These are phyloP conservation scores for Thereva unica DNA, from an alignment of 2,888 invertebrate genomes.

Conservation along the genomic window DNA sequence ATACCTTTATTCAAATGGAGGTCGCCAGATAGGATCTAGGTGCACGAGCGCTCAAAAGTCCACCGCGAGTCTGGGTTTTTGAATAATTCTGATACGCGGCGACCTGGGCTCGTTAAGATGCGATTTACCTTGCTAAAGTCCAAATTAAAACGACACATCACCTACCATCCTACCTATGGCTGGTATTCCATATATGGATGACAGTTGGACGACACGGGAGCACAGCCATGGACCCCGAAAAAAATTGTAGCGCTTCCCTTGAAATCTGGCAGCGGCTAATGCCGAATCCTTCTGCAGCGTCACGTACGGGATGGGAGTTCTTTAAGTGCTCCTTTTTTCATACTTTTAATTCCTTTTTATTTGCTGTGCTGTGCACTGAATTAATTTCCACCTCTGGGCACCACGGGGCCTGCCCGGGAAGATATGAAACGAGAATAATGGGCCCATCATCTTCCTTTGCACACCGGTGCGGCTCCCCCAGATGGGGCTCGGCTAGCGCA, in stretches of 20 bases:
- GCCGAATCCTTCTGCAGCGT: slow-evolving; percentile 38
- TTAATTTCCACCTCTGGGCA: slow-evolving; percentile 40
- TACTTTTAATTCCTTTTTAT: slow-evolving; percentile 35
- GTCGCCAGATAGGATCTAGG: slow-evolving; percentile 19
- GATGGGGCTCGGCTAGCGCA: not conserved
- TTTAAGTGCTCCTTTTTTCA: slow-evolving; percentile 31
- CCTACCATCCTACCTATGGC: slow-evolving; percentile 4
- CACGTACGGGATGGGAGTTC: slow-evolving; percentile 36
- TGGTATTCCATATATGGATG: not conserved
- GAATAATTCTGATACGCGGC: not conserved
- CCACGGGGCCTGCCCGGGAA: not conserved
- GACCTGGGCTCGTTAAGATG: slow-evolving; percentile 23
- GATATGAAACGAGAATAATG: slow-evolving; percentile 21
- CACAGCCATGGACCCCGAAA: slow-evolving; percentile 19
- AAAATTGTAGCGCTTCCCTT: not conserved
- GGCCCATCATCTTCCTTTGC: slow-evolving; percentile 1
- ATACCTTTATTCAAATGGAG: slow-evolving; percentile 36
- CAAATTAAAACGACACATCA: slow-evolving; percentile 21
- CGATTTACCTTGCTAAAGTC: slow-evolving; percentile 21
- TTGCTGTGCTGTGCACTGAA: slow-evolving; percentile 40
- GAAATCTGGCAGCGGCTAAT: slow-evolving; percentile 20
- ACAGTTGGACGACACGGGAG: slow-evolving; percentile 1
- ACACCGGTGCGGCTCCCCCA: not conserved
- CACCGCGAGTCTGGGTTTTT: too few species aligned
- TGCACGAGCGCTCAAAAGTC: too few species aligned